A percentile compares a stretch with the other conserved stretches of the same genome.
These are phyloP conservation scores for Noctua comes DNA, from an alignment of 2,888 invertebrate genomes.

Conservation along the genomic window DNA sequence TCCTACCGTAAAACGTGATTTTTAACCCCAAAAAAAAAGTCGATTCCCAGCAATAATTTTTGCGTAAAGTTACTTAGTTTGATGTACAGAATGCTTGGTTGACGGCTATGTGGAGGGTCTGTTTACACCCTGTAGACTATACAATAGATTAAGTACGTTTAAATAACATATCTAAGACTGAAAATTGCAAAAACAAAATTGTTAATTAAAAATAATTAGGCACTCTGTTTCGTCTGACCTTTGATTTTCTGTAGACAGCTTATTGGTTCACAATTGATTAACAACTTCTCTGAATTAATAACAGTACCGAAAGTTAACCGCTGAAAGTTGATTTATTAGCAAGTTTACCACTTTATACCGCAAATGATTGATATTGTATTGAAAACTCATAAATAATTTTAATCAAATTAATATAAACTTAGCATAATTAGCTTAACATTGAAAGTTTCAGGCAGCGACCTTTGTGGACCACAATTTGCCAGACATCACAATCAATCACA, in stretches of 20 bases:
- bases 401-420: slow-evolving; percentile 17
- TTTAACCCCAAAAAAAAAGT: too few species aligned
- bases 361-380: slow-evolving; percentile 46
- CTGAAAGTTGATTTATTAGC: slow-evolving; percentile 44
- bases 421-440: slow-evolving; percentile 3
- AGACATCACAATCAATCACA: neutral
- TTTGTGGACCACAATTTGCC: neutral
- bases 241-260: slow-evolving; percentile 52
- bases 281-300: slow-evolving; percentile 52
- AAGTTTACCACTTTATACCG: slow-evolving; percentile 37
- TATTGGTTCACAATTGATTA: slow-evolving; percentile 45
- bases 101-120: too few species aligned
- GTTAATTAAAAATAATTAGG: neutral
- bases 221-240: slow-evolving; percentile 19
- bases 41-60: too few species aligned
- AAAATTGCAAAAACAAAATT: neutral
- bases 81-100: too few species aligned
- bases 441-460: neutral
- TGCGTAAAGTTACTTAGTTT: too few species aligned
- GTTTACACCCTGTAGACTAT: too few species aligned
- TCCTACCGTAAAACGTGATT: too few species aligned
- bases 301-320: slow-evolving; percentile 44
- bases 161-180: neutral
- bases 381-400: slow-evolving; percentile 25
- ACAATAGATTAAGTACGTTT: neutral